phyloP scores from a whole-genome alignment of 2,113 vertebrate genomes.

The Dunckerocampus dactyliophorus region DNA sequence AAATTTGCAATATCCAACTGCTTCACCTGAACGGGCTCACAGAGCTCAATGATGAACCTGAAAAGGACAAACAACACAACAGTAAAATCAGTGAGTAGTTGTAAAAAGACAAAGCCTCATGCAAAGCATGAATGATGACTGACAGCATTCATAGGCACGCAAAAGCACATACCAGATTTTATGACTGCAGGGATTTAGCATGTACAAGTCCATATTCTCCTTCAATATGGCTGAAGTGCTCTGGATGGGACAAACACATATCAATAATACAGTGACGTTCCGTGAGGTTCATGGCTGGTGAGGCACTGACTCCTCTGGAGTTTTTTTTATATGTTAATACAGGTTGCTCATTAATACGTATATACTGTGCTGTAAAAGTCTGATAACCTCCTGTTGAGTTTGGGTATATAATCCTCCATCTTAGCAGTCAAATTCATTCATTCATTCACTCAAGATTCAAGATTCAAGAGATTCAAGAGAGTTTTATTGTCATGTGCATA shows the following conservation, averaged over 20 bases:
- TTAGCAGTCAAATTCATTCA: too few relatives aligned
- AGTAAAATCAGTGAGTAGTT: background rate
- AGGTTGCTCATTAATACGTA: background rate
- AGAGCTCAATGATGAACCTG: constrained; percentile 99
- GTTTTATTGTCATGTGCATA: too few relatives aligned
- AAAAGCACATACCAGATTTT: constrained; percentile 87
- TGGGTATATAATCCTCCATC: too few relatives aligned
- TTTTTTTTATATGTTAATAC: background rate
- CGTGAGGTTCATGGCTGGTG: too few relatives aligned
- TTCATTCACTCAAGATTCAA: too few relatives aligned
- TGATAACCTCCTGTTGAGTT: too few relatives aligned
- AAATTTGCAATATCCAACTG: constrained; percentile 98
- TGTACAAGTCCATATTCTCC: constrained; percentile 98
- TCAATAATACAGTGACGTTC: too few relatives aligned
- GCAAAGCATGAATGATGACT: background rate
- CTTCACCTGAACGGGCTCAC: constrained; percentile 97
- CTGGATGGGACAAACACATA: constrained; percentile 58
- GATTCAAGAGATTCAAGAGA: too few relatives aligned
- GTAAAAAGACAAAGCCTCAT: background rate
- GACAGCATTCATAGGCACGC: too few relatives aligned
- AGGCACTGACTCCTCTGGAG: too few relatives aligned
- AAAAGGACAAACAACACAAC: constrained; percentile 20
- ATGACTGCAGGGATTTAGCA: constrained; percentile 97
- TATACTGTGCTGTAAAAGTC: too few relatives aligned
- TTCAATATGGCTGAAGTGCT: constrained; percentile 95